phyloP scores from a whole-genome alignment of 2,888 invertebrate genomes.

The Toxonevra muliebris region DNA sequence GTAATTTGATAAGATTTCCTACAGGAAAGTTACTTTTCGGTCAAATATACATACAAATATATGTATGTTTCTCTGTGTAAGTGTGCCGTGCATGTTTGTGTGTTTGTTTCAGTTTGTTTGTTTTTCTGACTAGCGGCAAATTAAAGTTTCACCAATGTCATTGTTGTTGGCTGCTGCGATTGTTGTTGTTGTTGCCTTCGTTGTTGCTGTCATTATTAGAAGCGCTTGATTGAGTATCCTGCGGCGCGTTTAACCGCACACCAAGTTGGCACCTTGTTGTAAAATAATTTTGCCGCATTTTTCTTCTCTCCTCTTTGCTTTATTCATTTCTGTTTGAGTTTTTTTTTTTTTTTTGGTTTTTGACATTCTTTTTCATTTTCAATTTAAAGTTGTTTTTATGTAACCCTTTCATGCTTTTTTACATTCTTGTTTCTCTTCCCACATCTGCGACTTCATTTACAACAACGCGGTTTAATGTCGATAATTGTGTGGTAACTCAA shows the following conservation, averaged over 20 bases:
- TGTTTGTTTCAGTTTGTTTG: constrained; percentile 6
- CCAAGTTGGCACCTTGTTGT: constrained; percentile 26
- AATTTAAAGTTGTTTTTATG: constrained; percentile 16
- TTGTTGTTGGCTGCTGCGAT: constrained; percentile 22
- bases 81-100: too few species aligned
- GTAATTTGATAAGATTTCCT: too few species aligned
- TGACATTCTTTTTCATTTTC: not conserved
- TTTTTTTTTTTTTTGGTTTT: not conserved
- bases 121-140: constrained; percentile 39
- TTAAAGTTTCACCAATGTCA: constrained; percentile 41
- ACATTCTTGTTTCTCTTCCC: constrained; percentile 15
- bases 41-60: too few species aligned
- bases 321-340: constrained; percentile 4
- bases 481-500: constrained; percentile 42
- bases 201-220: constrained; percentile 40
- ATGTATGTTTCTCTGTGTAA: too few species aligned
- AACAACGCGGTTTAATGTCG: too few species aligned
- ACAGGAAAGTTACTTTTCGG: too few species aligned
- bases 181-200: constrained; percentile 32
- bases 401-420: not conserved
- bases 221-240: constrained; percentile 44
- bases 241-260: constrained; percentile 40
- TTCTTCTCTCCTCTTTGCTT: too few species aligned
- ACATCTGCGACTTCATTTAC: constrained; percentile 9
- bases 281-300: constrained; percentile 36